phyloP scores from a whole-genome alignment of 2,888 invertebrate genomes.

The Diplolepis rosae region DNA sequence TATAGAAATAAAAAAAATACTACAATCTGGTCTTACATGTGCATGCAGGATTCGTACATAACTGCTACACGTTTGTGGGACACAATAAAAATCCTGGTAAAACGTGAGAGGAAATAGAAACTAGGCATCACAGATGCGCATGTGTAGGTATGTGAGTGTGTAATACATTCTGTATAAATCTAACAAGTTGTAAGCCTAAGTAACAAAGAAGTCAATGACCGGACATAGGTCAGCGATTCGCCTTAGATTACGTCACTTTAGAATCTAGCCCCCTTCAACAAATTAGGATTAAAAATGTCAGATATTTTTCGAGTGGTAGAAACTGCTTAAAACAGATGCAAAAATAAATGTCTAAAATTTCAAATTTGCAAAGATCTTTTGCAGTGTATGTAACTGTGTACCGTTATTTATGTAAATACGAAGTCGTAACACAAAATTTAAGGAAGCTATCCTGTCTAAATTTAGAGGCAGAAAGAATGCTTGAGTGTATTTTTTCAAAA shows the following conservation, averaged over 20 bases:
- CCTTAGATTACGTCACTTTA: slow-evolving; percentile 61
- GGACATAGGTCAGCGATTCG: slow-evolving; percentile 51
- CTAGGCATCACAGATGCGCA: slow-evolving; percentile 34
- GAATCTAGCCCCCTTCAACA: slow-evolving; percentile 42
- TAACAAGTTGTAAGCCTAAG: slow-evolving; percentile 55
- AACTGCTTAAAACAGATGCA: neutral
- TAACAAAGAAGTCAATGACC: slow-evolving; percentile 60
- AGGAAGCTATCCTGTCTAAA: slow-evolving; percentile 3
- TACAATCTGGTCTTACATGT: neutral
- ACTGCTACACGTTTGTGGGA: slow-evolving; percentile 32
- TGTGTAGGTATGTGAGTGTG: slow-evolving; percentile 32
- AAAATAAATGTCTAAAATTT: neutral
- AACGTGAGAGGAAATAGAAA: slow-evolving; percentile 49
- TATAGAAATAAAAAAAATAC: neutral
- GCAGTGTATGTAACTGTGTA: neutral
- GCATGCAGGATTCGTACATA: slow-evolving; percentile 2
- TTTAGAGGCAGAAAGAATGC: neutral
- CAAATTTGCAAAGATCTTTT: neutral
- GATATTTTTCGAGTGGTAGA: neutral
- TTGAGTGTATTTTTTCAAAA: neutral
- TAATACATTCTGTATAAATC: slow-evolving; percentile 48
- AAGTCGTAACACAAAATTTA: neutral
- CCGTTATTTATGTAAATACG: neutral
- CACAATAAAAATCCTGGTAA: slow-evolving; percentile 47
- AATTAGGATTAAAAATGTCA: slow-evolving; percentile 2